phyloP scores from a whole-genome alignment of 2,797 vertebrate genomes.

The Cryptoprocta ferox region DNA sequence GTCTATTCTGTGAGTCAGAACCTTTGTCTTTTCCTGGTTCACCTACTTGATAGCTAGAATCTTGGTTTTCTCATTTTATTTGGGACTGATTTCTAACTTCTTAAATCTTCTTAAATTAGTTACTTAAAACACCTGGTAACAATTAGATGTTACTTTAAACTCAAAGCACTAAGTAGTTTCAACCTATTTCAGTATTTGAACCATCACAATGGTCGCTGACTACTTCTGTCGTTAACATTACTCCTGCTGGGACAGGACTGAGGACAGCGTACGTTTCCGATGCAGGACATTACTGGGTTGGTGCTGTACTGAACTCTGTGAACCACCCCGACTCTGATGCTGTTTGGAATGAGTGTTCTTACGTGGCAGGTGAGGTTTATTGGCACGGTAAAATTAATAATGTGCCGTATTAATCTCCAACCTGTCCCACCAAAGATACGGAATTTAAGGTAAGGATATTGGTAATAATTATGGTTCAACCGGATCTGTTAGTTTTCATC shows the following conservation, averaged over 20 bases:
- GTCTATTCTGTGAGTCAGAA: neutral
- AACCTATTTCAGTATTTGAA: neutral
- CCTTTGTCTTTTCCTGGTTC: neutral
- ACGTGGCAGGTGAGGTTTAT: neutral
- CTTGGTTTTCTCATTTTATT: neutral
- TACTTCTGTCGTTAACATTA: accelerated
- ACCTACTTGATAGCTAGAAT: neutral
- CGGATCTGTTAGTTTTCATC: neutral
- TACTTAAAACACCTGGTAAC: neutral
- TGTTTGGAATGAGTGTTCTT: neutral
- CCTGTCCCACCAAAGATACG: neutral
- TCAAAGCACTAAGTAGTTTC: neutral
- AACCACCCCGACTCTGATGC: neutral
- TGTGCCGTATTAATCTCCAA: neutral
- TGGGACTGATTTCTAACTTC: neutral
- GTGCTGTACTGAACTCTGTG: accelerated
- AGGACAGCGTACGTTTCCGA: neutral
- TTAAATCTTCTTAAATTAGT: neutral
- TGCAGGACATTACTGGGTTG: accelerated
- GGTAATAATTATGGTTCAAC: neutral
- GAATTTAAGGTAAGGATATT: neutral
- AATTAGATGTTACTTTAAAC: neutral
- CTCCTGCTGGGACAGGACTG: neutral
- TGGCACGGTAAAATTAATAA: neutral
- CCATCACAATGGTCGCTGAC: neutral